Evolutionary conservation across 2,113 vertebrate species (phyloP), one percentile per base, ranked within the genome.

Genomic region (Chrysochloris asiatica): DNA sequence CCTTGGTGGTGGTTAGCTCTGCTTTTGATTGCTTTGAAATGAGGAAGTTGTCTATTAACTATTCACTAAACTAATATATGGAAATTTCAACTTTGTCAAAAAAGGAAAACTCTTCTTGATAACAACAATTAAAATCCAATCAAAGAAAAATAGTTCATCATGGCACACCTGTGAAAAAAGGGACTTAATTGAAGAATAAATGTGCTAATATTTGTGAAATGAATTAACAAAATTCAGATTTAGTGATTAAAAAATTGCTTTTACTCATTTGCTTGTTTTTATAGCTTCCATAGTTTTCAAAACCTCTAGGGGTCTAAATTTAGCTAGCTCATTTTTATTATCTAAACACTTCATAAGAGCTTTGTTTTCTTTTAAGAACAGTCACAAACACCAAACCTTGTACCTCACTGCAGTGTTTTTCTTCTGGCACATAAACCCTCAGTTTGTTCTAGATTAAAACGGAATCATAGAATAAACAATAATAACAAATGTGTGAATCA

Each of bases 101-200:
- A 86, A 93, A 91, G 30, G 81, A 48, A 76, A 92, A 76, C 52
- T 90, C 92, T 73, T 88, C 71, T 92, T 93, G 80, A 86, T 88
- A 94, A 92, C 59, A 94, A 95, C 84, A 92, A 94, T 96, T 96
- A 97, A 97, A 95, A 95, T 96, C 81, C 63, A 96, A 89, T 96
- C 76, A 95, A 82, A 38, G 48, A 79, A 93, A 95, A 93, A 94
- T 54, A 82, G 67, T 89, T 94, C 36, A 84, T 96, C 41, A 76
- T 54, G 7, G 45, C 50, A 90, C 94, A 96, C 77, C 94, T 96
- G 92, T 67, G 54, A 73, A 94, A 94, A 90, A 72, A 81, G 26
- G 54, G 14, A 36, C 41, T 88, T 96, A 95, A 93, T 47, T 80
- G 90, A 94, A 89, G 80, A 77, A 75, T 71, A 80, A 94, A 83